phyloP scores from a whole-genome alignment of 2,888 invertebrate species.

The Mellilla xanthometata region DNA sequence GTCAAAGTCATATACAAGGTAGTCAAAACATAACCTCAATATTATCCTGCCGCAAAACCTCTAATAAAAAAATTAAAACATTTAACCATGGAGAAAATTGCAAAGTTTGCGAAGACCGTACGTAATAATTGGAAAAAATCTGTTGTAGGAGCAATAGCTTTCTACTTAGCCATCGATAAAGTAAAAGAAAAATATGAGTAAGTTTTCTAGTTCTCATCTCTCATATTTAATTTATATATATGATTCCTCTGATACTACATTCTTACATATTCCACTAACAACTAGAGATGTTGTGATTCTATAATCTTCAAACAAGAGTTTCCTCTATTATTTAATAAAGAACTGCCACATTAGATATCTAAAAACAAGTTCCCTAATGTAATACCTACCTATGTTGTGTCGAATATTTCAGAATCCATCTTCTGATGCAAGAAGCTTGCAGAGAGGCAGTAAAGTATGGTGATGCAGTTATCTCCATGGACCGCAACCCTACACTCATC shows the following conservation, averaged over 20 bases:
- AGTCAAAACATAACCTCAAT: neutral
- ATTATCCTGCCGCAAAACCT: neutral
- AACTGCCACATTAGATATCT: too few relatives aligned
- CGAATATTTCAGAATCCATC: slow-evolving; percentile 83
- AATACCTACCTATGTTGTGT: too few relatives aligned
- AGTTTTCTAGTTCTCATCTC: slow-evolving; percentile 38
- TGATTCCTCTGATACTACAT: too few relatives aligned
- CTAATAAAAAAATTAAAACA: neutral
- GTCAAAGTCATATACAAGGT: neutral
- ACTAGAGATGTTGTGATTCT: too few relatives aligned
- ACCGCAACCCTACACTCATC: slow-evolving; percentile 86
- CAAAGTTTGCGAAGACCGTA: slow-evolving; percentile 85
- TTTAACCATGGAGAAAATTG: slow-evolving; percentile 56
- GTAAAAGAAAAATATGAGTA: slow-evolving; percentile 89
- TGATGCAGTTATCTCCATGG: slow-evolving; percentile 81
- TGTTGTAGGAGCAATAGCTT: slow-evolving; percentile 84
- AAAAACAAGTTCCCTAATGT: too few relatives aligned
- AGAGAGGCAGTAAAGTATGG: slow-evolving; percentile 89
- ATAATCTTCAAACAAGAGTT: too few relatives aligned
- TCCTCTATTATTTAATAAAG: too few relatives aligned
- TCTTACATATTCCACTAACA: too few relatives aligned
- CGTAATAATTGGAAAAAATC: slow-evolving; percentile 96
- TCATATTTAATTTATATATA: too few relatives aligned
- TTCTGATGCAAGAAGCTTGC: slow-evolving; percentile 91
- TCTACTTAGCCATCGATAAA: slow-evolving; percentile 88